Evolutionary conservation across 2,113 vertebrate species (phyloP).

Genomic region (Glareola pratincola): DNA sequence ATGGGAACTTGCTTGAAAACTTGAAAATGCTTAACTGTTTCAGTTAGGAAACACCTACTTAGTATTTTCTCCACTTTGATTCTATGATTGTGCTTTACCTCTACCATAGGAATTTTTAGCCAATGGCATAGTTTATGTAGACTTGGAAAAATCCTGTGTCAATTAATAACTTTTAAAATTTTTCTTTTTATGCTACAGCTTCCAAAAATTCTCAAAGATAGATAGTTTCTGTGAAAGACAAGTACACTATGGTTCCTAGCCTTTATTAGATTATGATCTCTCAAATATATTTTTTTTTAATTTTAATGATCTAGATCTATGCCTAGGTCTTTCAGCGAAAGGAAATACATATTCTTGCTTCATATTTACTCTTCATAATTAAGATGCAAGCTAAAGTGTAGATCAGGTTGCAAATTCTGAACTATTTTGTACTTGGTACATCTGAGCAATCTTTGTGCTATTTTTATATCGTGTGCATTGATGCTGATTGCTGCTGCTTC

Average conservation of each 20-base stretch:
- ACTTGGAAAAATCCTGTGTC: background rate
- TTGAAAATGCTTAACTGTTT: background rate
- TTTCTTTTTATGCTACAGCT: background rate
- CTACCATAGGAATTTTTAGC: background rate
- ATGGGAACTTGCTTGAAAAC: background rate
- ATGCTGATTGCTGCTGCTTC: background rate
- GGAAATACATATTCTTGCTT: background rate
- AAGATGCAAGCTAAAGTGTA: background rate
- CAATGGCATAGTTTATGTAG: background rate
- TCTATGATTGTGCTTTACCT: background rate
- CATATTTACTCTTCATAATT: background rate
- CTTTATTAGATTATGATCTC: background rate
- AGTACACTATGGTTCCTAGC: background rate
- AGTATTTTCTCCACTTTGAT: background rate
- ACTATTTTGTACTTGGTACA: background rate
- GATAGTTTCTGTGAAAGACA: background rate
- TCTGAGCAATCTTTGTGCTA: background rate
- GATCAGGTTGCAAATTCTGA: background rate
- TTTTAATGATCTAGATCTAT: background rate
- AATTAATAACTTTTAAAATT: background rate
- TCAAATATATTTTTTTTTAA: background rate
- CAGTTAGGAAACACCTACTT: background rate
- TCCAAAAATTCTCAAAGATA: background rate
- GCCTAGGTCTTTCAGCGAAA: background rate
- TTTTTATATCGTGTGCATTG: background rate